phyloP scores from a whole-genome alignment of 1,140 invertebrate genomes.

The Microplitis mediator region DNA sequence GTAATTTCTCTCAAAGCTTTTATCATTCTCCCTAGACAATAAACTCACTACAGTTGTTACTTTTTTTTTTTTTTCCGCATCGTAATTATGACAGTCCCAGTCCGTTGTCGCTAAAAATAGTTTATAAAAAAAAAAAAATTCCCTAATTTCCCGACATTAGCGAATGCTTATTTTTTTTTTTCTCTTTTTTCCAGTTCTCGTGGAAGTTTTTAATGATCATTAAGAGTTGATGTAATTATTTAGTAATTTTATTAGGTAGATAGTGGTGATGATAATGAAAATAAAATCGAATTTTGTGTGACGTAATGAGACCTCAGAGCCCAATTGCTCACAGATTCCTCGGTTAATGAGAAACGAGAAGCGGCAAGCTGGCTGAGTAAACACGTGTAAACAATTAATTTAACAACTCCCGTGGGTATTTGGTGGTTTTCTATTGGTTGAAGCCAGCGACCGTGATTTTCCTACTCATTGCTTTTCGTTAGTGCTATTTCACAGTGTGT shows the following conservation, averaged over 20 bases:
- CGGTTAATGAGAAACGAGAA: constrained; percentile 2
- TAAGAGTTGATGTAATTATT: too few relatives aligned
- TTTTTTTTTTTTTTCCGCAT: too few relatives aligned
- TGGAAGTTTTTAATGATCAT: too few relatives aligned
- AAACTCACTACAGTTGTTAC: too few relatives aligned
- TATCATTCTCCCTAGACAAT: not conserved
- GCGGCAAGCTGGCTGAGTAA: not conserved
- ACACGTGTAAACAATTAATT: constrained; percentile 8
- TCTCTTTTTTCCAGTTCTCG: too few relatives aligned
- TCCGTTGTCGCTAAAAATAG: too few relatives aligned
- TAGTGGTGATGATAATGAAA: too few relatives aligned
- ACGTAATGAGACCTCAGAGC: constrained; percentile 1
- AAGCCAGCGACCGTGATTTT: constrained; percentile 4
- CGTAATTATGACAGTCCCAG: too few relatives aligned
- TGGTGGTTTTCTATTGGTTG: constrained; percentile 6
- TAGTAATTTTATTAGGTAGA: too few relatives aligned
- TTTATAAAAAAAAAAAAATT: too few relatives aligned
- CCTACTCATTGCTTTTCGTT: not conserved
- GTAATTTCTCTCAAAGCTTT: constrained; percentile 33
- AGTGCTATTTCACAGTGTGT: not conserved
- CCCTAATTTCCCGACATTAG: too few relatives aligned
- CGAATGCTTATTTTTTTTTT: too few relatives aligned
- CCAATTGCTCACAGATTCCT: constrained; percentile 6
- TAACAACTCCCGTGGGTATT: constrained; percentile 4
- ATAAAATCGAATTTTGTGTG: not conserved